phyloP scores from a whole-genome alignment of 2,888 invertebrate genomes.

The Andrena bucephala region DNA sequence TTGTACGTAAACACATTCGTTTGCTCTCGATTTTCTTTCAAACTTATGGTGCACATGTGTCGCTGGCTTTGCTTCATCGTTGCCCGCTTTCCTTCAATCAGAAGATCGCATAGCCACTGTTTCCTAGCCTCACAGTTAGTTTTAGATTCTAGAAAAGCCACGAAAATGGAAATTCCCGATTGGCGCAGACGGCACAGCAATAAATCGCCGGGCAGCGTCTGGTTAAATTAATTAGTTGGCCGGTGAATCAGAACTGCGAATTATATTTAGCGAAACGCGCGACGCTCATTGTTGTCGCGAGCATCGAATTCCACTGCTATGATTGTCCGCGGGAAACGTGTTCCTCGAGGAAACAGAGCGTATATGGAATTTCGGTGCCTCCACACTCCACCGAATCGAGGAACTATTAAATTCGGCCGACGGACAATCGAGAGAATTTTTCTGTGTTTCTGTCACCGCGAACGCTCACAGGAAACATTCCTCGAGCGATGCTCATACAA shows the following conservation, averaged over 20 bases:
- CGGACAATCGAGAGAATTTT: constrained; percentile 11
- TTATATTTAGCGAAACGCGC: constrained; percentile 48
- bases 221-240: constrained; percentile 53
- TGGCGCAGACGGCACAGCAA: not conserved
- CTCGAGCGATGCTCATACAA: not conserved
- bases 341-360: constrained; percentile 8
- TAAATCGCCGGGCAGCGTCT: constrained; percentile 32
- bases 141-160: too few species aligned
- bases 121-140: too few species aligned
- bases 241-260: constrained; percentile 51
- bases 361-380: not conserved
- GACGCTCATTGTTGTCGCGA: constrained; percentile 46
- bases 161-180: not conserved
- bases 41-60: constrained; percentile 23
- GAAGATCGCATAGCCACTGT: too few species aligned
- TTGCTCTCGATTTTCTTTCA: constrained; percentile 30
- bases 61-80: constrained; percentile 11
- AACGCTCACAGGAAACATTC: constrained; percentile 8
- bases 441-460: not conserved
- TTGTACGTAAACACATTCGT: constrained; percentile 40
- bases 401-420: constrained; percentile 24
- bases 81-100: not conserved
- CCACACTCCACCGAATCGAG: not conserved
- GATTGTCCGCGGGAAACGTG: constrained; percentile 2
- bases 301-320: constrained; percentile 44